Evolutionary conservation across 2,797 vertebrate species (phyloP).

Genomic region (Hirundo rustica): DNA sequence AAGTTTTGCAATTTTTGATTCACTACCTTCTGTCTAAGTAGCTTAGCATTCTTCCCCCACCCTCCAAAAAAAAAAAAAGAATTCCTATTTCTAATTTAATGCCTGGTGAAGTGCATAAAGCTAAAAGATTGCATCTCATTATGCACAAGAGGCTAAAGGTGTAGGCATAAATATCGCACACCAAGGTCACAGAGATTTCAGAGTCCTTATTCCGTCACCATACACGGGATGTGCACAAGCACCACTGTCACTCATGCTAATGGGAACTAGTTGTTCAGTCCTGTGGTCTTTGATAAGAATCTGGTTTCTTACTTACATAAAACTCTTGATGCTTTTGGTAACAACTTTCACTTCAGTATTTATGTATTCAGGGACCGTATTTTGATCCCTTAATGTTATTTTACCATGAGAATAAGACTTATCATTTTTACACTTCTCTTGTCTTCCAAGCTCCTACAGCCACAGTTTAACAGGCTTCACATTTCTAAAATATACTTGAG

Average conservation of each 20-base stretch:
- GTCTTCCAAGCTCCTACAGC: background rate
- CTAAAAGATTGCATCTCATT: slow-evolving; percentile 51
- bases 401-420: background rate
- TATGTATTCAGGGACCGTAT: background rate
- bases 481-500: background rate
- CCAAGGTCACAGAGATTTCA: slow-evolving; percentile 68
- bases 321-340: background rate
- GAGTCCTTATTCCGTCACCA: slow-evolving; percentile 37
- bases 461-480: background rate
- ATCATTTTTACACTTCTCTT: background rate
- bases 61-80: background rate
- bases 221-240: slow-evolving; percentile 4
- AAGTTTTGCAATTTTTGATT: slow-evolving; percentile 81
- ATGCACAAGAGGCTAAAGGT: slow-evolving; percentile 47
- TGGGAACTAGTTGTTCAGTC: background rate
- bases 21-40: slow-evolving; percentile 78
- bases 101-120: slow-evolving; percentile 61
- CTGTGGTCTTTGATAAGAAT: background rate
- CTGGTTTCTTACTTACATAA: background rate
- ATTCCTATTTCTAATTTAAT: slow-evolving; percentile 67
- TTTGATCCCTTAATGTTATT: background rate
- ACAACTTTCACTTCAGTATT: background rate
- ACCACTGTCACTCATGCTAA: background rate
- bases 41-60: slow-evolving; percentile 47
- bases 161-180: slow-evolving; percentile 25